These are phyloP conservation scores for Halcyon chelicuti DNA, from an alignment of 2,797 vertebrate species.

Conservation along the genomic window DNA sequence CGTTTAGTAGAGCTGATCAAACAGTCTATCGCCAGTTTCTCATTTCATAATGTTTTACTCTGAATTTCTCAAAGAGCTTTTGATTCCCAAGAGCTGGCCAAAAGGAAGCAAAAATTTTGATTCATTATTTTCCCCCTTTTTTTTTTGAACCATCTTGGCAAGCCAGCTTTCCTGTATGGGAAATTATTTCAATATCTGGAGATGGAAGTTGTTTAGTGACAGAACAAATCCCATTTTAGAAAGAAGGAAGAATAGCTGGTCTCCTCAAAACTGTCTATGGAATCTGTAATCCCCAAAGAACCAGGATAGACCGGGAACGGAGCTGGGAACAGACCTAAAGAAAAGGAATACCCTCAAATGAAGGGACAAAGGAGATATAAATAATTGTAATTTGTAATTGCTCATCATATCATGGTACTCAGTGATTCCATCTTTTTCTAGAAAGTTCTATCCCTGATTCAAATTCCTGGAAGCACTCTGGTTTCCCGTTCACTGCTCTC, in stretches of 20 bases:
- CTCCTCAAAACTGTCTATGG: neutral
- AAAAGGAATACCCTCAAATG: neutral
- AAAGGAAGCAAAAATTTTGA: neutral
- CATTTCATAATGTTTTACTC: conserved; percentile 16
- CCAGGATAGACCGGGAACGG: neutral
- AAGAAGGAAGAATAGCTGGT: neutral
- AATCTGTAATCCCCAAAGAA: neutral
- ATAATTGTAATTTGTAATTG: neutral
- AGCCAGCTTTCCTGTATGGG: neutral
- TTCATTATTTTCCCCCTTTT: neutral
- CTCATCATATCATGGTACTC: neutral
- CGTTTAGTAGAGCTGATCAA: neutral
- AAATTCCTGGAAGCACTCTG: neutral
- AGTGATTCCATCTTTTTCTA: neutral
- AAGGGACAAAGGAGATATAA: neutral
- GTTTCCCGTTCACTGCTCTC: neutral
- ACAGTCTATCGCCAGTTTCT: neutral
- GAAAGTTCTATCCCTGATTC: neutral
- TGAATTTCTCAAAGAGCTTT: neutral
- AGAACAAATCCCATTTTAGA: neutral
- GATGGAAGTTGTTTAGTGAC: neutral
- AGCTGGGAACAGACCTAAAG: neutral
- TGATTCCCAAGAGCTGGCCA: neutral
- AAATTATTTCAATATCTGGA: neutral
- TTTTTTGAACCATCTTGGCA: neutral